phyloP scores from a whole-genome alignment of 1,140 invertebrate genomes.

The Penaeus japonicus region DNA sequence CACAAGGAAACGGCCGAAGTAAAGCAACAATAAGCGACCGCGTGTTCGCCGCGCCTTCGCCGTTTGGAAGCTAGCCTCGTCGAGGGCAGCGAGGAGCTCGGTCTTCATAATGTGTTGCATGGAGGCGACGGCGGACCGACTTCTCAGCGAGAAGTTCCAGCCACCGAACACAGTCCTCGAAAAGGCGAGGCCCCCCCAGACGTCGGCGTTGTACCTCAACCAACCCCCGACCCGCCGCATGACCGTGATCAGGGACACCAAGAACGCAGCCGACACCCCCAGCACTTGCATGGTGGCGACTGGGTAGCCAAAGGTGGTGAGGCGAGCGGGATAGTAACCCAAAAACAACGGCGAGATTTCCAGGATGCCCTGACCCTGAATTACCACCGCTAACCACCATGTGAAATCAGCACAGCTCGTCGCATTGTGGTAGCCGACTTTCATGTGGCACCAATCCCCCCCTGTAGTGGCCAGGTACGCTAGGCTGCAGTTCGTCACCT shows the following conservation, averaged over 20 bases:
- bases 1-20: background rate
- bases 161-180: constrained; percentile 22
- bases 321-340: constrained; percentile 8
- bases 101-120: constrained; percentile 12
- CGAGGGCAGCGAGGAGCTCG: constrained; percentile 29
- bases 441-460: background rate
- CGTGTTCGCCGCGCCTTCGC: background rate
- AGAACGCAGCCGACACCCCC: constrained; percentile 3
- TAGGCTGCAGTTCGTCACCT: constrained; percentile 6
- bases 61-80: constrained; percentile 21
- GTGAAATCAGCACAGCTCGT: no score
- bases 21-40: background rate
- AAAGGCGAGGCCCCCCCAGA: constrained; percentile 15
- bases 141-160: constrained; percentile 22
- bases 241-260: constrained; percentile 15
- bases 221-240: constrained; percentile 24
- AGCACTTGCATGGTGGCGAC: background rate
- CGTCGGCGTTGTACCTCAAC: constrained; percentile 33
- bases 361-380: constrained; percentile 21
- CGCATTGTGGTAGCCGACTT: background rate
- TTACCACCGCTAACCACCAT: background rate
- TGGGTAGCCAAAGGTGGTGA: background rate
- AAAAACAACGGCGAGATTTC: constrained; percentile 30
- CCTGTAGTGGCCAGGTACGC: background rate
- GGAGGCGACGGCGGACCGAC: background rate